phyloP scores from a whole-genome alignment of 2,113 vertebrate genomes.

The Embiotoca jacksoni region DNA sequence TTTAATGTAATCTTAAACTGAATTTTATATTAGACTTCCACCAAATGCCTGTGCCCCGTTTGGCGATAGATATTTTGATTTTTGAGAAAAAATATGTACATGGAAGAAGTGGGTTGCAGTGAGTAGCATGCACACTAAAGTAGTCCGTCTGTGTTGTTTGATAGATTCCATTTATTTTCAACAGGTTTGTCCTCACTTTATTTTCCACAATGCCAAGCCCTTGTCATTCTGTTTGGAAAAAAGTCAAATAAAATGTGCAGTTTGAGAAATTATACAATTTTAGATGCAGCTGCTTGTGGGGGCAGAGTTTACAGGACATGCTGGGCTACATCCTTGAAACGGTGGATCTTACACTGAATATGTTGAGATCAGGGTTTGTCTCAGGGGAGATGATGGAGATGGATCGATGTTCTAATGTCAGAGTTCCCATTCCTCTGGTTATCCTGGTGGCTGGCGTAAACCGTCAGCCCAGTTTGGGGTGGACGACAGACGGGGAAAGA shows the following conservation, averaged over 20 bases:
- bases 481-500: conserved; percentile 15
- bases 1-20: neutral
- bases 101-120: neutral
- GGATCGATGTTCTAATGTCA: conserved; percentile 47
- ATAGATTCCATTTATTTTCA: conserved; percentile 18
- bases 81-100: neutral
- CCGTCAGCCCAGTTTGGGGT: conserved; percentile 6
- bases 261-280: conserved; percentile 9
- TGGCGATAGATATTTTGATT: neutral
- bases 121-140: conserved; percentile 12
- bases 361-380: conserved; percentile 25
- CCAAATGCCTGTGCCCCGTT: neutral
- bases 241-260: neutral
- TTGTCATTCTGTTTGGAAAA: neutral
- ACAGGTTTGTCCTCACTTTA: neutral
- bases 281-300: neutral
- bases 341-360: conserved; percentile 4
- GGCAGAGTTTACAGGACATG: neutral
- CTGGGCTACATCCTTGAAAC: conserved; percentile 3
- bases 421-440: conserved; percentile 46
- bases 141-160: neutral
- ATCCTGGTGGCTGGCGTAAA: conserved; percentile 21
- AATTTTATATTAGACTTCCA: conserved; percentile 7
- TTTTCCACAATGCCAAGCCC: neutral
- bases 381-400: conserved; percentile 2